phyloP scores from a whole-genome alignment of 2,797 vertebrate species.

The Anabacerthia variegaticeps region DNA sequence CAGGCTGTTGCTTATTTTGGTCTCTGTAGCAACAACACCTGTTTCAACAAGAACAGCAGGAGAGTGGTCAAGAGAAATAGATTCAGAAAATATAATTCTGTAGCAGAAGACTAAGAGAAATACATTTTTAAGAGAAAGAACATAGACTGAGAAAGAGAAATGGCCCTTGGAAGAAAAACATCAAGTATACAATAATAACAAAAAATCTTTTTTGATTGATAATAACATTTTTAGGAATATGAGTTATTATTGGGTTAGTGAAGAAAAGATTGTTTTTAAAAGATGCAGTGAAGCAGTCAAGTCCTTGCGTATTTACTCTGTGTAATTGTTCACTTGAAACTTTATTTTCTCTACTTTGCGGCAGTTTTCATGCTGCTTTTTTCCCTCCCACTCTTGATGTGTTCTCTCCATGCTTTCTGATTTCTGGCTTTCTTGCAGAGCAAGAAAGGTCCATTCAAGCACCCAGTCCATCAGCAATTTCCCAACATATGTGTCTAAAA shows the following conservation, averaged over 20 bases:
- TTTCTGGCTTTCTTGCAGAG: neutral
- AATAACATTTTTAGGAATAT: neutral
- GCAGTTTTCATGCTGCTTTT: neutral
- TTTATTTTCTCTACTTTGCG: neutral
- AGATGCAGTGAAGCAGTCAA: neutral
- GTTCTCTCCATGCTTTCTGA: neutral
- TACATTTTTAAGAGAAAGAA: neutral
- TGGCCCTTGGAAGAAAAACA: neutral
- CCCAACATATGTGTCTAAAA: neutral
- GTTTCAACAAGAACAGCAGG: neutral
- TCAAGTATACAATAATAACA: neutral
- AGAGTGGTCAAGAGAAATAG: neutral
- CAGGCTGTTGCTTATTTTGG: neutral
- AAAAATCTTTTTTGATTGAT: neutral
- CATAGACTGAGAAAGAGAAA: neutral
- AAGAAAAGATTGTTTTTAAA: neutral
- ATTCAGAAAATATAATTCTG: neutral
- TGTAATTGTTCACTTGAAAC: neutral
- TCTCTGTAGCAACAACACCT: neutral
- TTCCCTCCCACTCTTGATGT: neutral
- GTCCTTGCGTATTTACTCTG: neutral
- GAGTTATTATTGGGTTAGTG: neutral
- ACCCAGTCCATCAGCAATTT: neutral
- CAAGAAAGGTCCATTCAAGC: neutral
- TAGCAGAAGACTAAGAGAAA: neutral